phyloP scores from a whole-genome alignment of 2,888 invertebrate species.

The Maniola hyperantus region DNA sequence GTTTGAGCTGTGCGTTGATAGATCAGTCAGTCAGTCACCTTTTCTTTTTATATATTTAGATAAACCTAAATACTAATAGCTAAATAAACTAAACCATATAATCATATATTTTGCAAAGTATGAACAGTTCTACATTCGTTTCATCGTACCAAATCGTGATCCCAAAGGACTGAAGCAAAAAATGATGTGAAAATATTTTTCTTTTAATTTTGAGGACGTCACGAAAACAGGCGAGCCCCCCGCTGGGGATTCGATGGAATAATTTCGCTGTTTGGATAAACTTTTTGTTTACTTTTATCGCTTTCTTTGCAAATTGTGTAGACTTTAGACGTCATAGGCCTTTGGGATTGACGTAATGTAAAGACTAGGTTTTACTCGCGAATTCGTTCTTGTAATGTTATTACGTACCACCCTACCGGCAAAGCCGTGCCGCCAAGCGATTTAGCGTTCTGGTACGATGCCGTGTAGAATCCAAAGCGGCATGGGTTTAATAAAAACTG shows the following conservation, averaged over 20 bases:
- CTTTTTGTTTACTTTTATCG: conserved; percentile 19
- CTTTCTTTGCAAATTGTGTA: conserved; percentile 19
- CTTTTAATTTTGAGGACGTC: conserved; percentile 16
- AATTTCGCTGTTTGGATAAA: conserved; percentile 23
- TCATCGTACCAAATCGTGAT: background rate
- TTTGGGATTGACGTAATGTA: conserved; percentile 7
- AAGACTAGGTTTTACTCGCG: background rate
- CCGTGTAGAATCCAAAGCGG: too few relatives aligned
- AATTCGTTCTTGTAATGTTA: too few relatives aligned
- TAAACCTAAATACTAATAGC: too few relatives aligned
- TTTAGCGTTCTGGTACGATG: too few relatives aligned
- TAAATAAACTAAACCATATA: too few relatives aligned
- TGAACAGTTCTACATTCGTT: background rate
- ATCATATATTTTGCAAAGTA: background rate
- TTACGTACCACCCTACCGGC: too few relatives aligned
- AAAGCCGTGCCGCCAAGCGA: too few relatives aligned
- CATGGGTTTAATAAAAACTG: too few relatives aligned
- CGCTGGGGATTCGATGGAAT: conserved; percentile 11
- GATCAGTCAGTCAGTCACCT: too few relatives aligned
- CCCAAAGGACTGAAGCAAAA: conserved; percentile 4
- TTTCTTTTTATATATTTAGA: too few relatives aligned
- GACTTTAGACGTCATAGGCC: background rate
- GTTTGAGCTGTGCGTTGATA: too few relatives aligned
- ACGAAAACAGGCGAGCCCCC: conserved; percentile 5
- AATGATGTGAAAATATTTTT: conserved; percentile 9